Evolutionary conservation across 2,888 invertebrate genomes (phyloP).

Genomic region (Cerastoderma edule): DNA sequence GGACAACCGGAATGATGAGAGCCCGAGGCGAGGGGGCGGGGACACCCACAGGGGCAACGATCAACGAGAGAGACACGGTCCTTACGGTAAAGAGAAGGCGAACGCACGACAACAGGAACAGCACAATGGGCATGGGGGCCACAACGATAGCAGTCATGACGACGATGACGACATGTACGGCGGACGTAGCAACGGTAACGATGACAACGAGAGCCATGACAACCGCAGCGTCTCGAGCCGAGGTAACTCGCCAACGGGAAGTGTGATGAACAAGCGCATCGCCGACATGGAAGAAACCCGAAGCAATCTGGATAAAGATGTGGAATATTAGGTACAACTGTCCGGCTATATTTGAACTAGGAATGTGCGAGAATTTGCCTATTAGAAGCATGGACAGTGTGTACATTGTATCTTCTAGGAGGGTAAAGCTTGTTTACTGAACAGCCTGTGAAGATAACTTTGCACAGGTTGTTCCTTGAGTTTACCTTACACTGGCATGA

Average conservation of each 20-base stretch:
- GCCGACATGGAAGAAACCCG: slow-evolving; percentile 39
- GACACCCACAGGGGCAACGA: too few relatives aligned
- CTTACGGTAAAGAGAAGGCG: not conserved
- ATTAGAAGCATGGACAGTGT: too few relatives aligned
- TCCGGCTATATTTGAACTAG: not conserved
- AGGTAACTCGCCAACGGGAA: slow-evolving; percentile 31
- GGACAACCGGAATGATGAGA: not conserved
- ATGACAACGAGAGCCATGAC: slow-evolving; percentile 26
- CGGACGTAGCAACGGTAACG: not conserved
- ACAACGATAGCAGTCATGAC: slow-evolving; percentile 6
- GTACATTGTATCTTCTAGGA: too few relatives aligned
- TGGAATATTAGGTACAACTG: slow-evolving; percentile 45
- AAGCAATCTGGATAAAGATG: slow-evolving; percentile 30
- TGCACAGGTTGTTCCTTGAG: too few relatives aligned
- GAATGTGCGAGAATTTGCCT: too few relatives aligned
- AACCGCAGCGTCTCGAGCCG: slow-evolving; percentile 5
- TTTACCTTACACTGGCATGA: too few relatives aligned
- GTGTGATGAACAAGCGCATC: slow-evolving; percentile 34
- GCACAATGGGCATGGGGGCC: slow-evolving; percentile 3
- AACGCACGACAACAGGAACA: slow-evolving; percentile 4
- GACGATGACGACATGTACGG: slow-evolving; percentile 10
- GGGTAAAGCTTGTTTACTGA: too few relatives aligned
- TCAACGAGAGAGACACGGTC: slow-evolving; percentile 8
- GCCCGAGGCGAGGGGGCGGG: not conserved
- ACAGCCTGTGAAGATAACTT: too few relatives aligned